Evolutionary conservation across 2,113 vertebrate genomes (phyloP).

Genomic region (Harpagus bidentatus): DNA sequence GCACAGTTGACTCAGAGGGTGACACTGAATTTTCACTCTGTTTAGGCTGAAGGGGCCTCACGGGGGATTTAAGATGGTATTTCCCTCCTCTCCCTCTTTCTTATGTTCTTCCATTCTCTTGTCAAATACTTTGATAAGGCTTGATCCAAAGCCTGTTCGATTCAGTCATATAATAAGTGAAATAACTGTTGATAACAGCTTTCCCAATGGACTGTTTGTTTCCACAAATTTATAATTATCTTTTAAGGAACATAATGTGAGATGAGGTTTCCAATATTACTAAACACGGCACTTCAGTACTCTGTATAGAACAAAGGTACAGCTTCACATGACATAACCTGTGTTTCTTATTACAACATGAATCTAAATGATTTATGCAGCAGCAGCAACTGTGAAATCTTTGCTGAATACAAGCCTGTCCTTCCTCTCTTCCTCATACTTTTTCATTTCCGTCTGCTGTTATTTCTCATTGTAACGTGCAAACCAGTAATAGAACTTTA

Average conservation of each 20-base stretch:
- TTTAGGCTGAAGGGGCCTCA: background rate
- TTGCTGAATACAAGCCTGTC: background rate
- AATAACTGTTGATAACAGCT: background rate
- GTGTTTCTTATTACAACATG: background rate
- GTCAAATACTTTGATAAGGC: background rate
- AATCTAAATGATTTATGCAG: background rate
- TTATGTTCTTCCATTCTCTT: background rate
- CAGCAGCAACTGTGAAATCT: background rate
- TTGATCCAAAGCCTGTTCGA: background rate
- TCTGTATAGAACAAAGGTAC: background rate
- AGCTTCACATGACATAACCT: background rate
- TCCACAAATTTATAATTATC: background rate
- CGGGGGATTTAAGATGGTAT: background rate
- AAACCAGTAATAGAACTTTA: background rate
- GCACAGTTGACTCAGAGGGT: background rate
- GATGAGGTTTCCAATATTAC: background rate
- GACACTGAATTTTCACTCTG: background rate
- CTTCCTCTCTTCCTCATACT: background rate
- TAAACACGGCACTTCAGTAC: background rate
- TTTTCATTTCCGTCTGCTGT: background rate
- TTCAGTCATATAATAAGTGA: background rate
- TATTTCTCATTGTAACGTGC: background rate
- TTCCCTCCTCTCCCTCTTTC: background rate
- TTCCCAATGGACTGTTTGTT: background rate
- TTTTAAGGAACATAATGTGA: background rate